These are phyloP conservation scores for Teleogryllus oceanicus DNA, from an alignment of 2,888 invertebrate genomes.

Conservation along the genomic window DNA sequence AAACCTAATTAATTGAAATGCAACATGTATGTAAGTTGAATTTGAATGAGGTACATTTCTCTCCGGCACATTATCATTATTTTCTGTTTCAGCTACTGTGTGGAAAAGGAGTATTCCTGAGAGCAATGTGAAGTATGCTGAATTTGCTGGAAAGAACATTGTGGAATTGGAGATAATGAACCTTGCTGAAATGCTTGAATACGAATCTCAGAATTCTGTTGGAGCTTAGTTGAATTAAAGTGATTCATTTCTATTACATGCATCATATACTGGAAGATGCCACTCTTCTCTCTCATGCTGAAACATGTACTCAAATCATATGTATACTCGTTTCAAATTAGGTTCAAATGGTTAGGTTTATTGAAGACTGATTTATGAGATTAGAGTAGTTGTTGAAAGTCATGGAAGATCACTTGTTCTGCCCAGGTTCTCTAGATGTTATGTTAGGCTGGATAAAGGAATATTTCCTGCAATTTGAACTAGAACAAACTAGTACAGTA, in stretches of 20 bases:
- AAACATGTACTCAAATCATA: background rate
- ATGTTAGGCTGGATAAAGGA: background rate
- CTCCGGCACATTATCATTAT: background rate
- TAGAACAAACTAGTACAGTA: too few relatives aligned
- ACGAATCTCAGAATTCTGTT: background rate
- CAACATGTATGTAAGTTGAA: background rate
- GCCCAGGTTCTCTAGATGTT: background rate
- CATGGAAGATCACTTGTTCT: background rate
- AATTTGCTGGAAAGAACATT: conserved; percentile 72
- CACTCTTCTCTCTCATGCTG: background rate
- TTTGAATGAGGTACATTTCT: conserved; percentile 22
- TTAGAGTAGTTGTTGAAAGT: background rate
- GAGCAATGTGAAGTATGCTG: conserved; percentile 62
- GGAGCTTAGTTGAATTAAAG: background rate
- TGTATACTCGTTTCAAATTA: background rate
- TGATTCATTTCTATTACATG: background rate
- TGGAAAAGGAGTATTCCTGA: conserved; percentile 55
- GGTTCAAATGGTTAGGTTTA: background rate
- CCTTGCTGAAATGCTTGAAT: conserved; percentile 44
- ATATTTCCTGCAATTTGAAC: too few relatives aligned
- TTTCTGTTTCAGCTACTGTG: conserved; percentile 51
- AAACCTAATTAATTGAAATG: conserved; percentile 6
- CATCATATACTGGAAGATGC: background rate
- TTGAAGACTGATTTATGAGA: conserved; percentile 18
- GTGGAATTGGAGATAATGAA: conserved; percentile 72